Evolutionary conservation across 2,797 vertebrate genomes (phyloP).

Genomic region (Aplochiton taeniatus): DNA sequence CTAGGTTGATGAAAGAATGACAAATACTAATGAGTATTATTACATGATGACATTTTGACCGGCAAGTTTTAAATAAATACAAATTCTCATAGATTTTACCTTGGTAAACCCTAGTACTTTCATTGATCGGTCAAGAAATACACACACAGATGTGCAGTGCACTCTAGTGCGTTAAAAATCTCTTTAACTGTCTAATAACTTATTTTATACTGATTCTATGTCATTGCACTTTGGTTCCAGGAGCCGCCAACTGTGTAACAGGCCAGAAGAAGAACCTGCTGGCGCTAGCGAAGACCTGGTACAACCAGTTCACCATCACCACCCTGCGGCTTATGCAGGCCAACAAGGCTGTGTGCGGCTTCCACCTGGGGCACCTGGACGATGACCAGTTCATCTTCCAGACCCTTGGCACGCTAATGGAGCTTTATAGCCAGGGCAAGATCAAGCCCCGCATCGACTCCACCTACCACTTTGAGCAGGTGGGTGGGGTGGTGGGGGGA

Average conservation of each 20-base stretch:
- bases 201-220: background rate
- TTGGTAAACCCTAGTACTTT: no score
- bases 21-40: no score
- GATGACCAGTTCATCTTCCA: conserved; percentile 66
- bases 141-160: no score
- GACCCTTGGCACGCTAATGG: conserved; percentile 75
- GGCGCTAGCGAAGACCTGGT: conserved; percentile 89
- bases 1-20: no score
- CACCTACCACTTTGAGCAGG: conserved; percentile 88
- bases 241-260: conserved; percentile 83
- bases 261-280: conserved; percentile 88
- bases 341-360: conserved; percentile 87
- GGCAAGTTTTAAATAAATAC: no score
- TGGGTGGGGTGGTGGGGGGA: conserved; percentile 41
- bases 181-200: background rate
- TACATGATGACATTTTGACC: no score
- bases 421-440: conserved; percentile 85
- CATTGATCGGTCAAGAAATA: no score
- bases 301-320: conserved; percentile 88
- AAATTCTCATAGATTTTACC: no score
- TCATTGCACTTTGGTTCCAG: conserved; percentile 54
- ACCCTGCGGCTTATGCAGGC: conserved; percentile 83
- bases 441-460: conserved; percentile 91
- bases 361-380: conserved; percentile 79
- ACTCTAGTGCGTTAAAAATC: background rate